Percentiles rank a stretch among this genome's conserved stretches.
phyloP scores from a whole-genome alignment of 2,113 vertebrate species.

The Mionectes macconnelli region DNA sequence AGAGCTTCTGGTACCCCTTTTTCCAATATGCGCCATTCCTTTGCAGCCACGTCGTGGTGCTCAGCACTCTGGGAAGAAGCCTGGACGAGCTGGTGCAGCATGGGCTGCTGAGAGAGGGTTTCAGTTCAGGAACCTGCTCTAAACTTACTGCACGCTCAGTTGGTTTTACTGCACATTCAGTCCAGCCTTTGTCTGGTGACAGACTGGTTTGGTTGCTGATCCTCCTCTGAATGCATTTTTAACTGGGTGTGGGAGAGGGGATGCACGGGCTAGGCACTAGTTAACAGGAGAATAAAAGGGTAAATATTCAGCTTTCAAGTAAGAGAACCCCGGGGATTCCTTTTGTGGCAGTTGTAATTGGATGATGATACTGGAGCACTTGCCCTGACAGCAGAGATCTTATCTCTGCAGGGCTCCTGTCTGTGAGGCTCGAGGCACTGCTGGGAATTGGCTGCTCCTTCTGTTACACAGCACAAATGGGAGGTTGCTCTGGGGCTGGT shows the following conservation, averaged over 20 bases:
- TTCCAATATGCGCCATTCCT: rapidly evolving
- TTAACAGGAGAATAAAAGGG: not conserved
- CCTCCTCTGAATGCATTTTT: not conserved
- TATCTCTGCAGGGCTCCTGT: not conserved
- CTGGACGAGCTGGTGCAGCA: not conserved
- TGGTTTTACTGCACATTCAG: rapidly evolving
- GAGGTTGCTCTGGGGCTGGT: not conserved
- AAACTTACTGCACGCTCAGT: not conserved
- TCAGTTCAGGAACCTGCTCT: not conserved
- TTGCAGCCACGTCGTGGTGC: rapidly evolving
- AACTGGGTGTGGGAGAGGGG: not conserved
- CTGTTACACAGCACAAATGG: not conserved
- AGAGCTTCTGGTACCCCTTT: not conserved
- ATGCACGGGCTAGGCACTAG: not conserved
- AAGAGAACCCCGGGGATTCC: not conserved
- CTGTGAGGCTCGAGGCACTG: not conserved
- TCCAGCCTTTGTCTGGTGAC: not conserved
- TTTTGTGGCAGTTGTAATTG: not conserved
- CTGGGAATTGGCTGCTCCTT: not conserved
- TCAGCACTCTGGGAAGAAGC: not conserved
- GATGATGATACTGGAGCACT: not conserved
- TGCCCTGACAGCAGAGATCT: not conserved
- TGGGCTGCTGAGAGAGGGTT: not conserved
- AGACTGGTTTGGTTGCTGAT: not conserved
- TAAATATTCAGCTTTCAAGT: not conserved